These are phyloP conservation scores for Nothocercus nigrocapillus DNA, from an alignment of 2,113 vertebrate species.

Conservation along the genomic window DNA sequence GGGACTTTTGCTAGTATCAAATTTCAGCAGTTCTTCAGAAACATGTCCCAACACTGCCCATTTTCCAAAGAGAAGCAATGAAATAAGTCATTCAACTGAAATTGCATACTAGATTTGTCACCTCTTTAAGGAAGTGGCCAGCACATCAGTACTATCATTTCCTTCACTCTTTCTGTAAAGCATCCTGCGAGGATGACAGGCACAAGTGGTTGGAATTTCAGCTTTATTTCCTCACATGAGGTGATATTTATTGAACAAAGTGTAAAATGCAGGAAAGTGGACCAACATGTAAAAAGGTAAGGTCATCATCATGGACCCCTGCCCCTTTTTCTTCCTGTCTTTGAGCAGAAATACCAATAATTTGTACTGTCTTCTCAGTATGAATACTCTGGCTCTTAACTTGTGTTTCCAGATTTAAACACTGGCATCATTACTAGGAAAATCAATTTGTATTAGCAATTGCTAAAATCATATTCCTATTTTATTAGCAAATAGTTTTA, in stretches of 20 bases:
- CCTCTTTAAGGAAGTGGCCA: neutral
- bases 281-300: neutral
- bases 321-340: neutral
- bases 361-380: neutral
- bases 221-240: neutral
- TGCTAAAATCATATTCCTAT: conserved; percentile 57
- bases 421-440: conserved; percentile 31
- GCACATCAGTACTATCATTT: neutral
- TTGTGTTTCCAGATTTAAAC: conserved; percentile 18
- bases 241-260: neutral
- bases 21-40: neutral
- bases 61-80: neutral
- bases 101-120: accelerated
- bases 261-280: neutral
- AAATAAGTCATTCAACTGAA: neutral
- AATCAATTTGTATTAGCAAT: conserved; percentile 66
- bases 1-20: neutral
- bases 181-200: neutral
- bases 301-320: neutral
- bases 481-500: conserved; percentile 68
- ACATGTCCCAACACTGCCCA: accelerated
- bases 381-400: neutral
- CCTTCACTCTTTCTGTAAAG: neutral
- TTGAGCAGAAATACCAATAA: neutral
- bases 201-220: neutral